Conservation (phyloP, 2,888 invertebrate genomes). For the Hetaerina titia region DNA sequence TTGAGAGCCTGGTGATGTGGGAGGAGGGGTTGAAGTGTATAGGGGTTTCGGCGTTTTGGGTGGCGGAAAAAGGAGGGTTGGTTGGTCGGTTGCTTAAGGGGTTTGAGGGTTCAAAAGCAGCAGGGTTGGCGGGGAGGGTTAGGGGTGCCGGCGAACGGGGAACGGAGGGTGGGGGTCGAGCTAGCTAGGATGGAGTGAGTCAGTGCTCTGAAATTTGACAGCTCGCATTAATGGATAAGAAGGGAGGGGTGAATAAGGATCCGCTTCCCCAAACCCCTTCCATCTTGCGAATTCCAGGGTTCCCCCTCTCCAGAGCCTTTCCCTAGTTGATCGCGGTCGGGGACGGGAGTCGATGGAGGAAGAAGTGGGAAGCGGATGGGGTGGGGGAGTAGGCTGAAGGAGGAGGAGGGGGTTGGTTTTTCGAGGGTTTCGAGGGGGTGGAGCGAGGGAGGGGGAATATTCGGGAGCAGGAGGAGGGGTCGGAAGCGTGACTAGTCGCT, state of each 20-base stretch:
- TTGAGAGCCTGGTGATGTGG: background rate
- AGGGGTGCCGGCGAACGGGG: background rate
- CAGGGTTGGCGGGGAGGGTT: background rate
- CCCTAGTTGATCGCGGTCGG: background rate
- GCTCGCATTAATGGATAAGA: conserved; percentile 65
- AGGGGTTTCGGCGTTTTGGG: conserved; percentile 26
- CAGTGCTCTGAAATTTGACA: conserved; percentile 66
- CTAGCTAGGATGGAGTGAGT: conserved; percentile 49
- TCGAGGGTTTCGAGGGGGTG: background rate
- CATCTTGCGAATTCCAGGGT: background rate
- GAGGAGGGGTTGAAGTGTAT: background rate
- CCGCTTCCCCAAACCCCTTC: background rate
- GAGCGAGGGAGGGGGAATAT: background rate
- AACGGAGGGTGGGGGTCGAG: background rate
- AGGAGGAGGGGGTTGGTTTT: background rate
- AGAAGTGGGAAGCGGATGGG: background rate
- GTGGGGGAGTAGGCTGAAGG: background rate
- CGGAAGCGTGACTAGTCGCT: conserved; percentile 23
- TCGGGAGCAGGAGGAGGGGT: background rate
- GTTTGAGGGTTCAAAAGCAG: background rate
- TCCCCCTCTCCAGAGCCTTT: background rate
- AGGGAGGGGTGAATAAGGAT: conserved; percentile 36
- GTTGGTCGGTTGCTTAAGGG: conserved; percentile 14
- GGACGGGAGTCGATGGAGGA: background rate
- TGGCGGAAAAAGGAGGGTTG: conserved; percentile 26